Percentiles rank a stretch among this genome's conserved stretches.
phyloP scores from a whole-genome alignment of 2,797 vertebrate species.

The Cyclura pinguis region DNA sequence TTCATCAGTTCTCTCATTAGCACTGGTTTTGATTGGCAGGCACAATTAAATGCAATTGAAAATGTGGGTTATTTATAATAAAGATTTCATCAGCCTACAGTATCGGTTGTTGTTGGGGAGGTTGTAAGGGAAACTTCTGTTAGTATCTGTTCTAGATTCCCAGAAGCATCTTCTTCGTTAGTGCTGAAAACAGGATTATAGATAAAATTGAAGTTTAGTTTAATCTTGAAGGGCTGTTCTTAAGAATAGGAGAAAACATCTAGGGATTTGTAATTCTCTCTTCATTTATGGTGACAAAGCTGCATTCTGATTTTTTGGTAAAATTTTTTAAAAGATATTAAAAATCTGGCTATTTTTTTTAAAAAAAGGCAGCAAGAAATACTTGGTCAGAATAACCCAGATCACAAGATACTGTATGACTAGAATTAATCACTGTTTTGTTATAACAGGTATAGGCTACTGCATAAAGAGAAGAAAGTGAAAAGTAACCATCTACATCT shows the following conservation, averaged over 20 bases:
- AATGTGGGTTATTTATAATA: not conserved
- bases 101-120: not conserved
- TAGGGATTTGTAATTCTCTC: not conserved
- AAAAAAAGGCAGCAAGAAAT: not conserved
- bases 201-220: not conserved
- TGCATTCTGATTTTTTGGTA: not conserved
- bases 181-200: not conserved
- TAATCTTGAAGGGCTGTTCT: not conserved
- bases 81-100: not conserved
- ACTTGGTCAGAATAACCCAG: not conserved
- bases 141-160: not conserved
- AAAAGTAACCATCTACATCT: conserved; percentile 69
- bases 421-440: not conserved
- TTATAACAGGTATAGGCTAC: conserved; percentile 67
- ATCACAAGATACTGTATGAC: not conserved
- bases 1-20: not conserved
- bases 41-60: not conserved
- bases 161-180: not conserved
- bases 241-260: not conserved
- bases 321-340: not conserved
- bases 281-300: not conserved
- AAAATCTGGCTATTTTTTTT: not conserved
- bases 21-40: not conserved
- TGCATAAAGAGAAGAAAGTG: conserved; percentile 65
- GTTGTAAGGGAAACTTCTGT: not conserved